Conservation (phyloP, 2,113 vertebrate genomes). For the Rostratula benghalensis region DNA sequence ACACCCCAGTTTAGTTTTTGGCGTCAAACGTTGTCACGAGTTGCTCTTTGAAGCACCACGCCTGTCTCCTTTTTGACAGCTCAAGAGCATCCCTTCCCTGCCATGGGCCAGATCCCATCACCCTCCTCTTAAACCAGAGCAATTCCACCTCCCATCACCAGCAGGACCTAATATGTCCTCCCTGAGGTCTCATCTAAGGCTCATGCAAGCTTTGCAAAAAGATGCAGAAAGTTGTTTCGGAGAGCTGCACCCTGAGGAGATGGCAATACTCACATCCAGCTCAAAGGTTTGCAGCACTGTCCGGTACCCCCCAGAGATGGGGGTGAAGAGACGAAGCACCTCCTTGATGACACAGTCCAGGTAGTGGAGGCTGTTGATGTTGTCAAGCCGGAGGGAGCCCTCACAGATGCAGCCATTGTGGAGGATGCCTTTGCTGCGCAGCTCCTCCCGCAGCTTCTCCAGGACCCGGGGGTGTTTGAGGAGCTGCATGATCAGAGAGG, state of each 20-base stretch:
- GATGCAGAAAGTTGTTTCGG: neutral
- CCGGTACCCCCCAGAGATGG: conserved; percentile 92
- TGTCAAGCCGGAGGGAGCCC: conserved; percentile 86
- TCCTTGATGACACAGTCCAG: conserved; percentile 98
- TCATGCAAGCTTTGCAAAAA: neutral
- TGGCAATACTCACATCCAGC: conserved; percentile 86
- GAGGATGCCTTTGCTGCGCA: conserved; percentile 85
- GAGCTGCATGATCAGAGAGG: conserved; percentile 96
- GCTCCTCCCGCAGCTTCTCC: conserved; percentile 92
- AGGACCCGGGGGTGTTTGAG: conserved; percentile 89
- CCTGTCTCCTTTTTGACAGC: neutral
- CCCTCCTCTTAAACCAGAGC: neutral
- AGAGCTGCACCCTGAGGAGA: neutral
- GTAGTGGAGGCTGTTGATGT: conserved; percentile 86
- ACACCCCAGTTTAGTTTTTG: neutral
- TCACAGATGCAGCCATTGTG: conserved; percentile 91
- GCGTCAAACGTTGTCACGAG: neutral
- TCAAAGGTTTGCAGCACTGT: conserved; percentile 97
- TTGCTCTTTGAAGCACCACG: neutral
- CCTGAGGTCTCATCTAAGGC: neutral
- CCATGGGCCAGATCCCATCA: neutral
- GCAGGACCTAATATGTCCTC: neutral
- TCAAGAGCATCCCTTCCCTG: neutral
- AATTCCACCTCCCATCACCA: neutral
- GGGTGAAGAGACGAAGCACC: conserved; percentile 92